These are phyloP conservation scores for Phyllopteryx taeniolatus DNA, from an alignment of 2,113 vertebrate genomes.

Conservation along the genomic window DNA sequence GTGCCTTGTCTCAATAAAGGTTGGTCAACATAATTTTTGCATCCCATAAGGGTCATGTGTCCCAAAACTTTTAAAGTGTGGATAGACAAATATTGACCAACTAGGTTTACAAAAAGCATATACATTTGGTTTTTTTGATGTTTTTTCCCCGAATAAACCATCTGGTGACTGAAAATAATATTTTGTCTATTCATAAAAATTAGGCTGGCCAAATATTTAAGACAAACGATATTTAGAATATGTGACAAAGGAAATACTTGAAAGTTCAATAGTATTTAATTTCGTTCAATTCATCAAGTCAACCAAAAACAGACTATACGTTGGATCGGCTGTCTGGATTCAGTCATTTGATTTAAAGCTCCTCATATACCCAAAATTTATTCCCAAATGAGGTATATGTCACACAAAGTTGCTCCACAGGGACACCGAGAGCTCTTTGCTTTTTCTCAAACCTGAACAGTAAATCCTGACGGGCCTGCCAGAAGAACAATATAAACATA, in stretches of 20 bases:
- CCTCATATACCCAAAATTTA: neutral
- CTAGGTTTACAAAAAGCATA: too few species aligned
- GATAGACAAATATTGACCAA: too few species aligned
- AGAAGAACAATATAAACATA: slow-evolving; percentile 9
- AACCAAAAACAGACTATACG: neutral
- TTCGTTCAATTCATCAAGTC: neutral
- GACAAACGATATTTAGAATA: neutral
- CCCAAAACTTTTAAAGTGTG: too few species aligned
- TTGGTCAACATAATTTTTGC: neutral
- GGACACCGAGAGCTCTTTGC: slow-evolving; percentile 6
- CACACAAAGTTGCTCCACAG: slow-evolving; percentile 4
- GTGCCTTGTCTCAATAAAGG: neutral
- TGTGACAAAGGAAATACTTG: neutral
- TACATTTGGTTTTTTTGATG: too few species aligned
- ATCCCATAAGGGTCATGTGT: too few species aligned
- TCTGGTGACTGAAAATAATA: too few species aligned
- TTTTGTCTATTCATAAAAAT: neutral
- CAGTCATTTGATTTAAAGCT: neutral
- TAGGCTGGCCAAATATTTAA: neutral
- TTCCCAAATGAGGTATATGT: neutral
- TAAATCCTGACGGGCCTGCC: slow-evolving; percentile 33
- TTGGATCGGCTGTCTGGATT: neutral
- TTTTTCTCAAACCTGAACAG: slow-evolving; percentile 20
- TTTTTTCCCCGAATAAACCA: neutral
- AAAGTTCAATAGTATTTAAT: neutral